phyloP scores from a whole-genome alignment of 2,888 invertebrate species.

The Charanyca ferruginea region DNA sequence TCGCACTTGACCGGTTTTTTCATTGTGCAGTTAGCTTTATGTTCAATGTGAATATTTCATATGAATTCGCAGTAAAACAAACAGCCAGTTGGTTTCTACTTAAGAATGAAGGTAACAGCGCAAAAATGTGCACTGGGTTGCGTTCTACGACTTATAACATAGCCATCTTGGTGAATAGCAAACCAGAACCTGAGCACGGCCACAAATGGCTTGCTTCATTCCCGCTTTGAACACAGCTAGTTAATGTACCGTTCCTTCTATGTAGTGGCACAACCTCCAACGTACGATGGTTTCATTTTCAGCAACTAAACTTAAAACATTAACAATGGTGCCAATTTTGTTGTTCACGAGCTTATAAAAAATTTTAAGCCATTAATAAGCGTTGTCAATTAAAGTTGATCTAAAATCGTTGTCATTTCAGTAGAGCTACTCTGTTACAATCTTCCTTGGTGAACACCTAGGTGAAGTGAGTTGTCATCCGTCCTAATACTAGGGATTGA shows the following conservation, averaged over 20 bases:
- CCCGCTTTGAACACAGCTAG: conserved; percentile 72
- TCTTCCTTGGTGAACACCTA: too few relatives aligned
- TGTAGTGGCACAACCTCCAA: conserved; percentile 58
- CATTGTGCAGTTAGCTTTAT: background rate
- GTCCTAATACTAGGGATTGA: too few relatives aligned
- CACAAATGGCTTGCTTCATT: conserved; percentile 75
- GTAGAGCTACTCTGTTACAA: too few relatives aligned
- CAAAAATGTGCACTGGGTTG: conserved; percentile 48
- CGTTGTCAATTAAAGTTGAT: too few relatives aligned
- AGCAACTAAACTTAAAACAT: conserved; percentile 55
- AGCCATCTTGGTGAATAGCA: conserved; percentile 56
- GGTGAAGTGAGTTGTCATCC: too few relatives aligned
- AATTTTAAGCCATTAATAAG: too few relatives aligned
- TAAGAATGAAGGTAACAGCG: conserved; percentile 51
- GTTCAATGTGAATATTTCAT: conserved; percentile 22
- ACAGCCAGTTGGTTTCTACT: conserved; percentile 54
- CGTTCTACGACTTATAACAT: conserved; percentile 54
- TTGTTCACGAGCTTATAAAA: too few relatives aligned
- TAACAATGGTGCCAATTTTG: too few relatives aligned
- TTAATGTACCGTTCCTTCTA: conserved; percentile 75
- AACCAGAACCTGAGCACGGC: conserved; percentile 63
- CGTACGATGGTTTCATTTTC: conserved; percentile 69
- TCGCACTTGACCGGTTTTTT: conserved; percentile 25
- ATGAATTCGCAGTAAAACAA: conserved; percentile 42
- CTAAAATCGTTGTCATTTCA: too few relatives aligned